Conservation (phyloP, 2,888 invertebrate genomes). For the Shargacucullia verbasci region DNA sequence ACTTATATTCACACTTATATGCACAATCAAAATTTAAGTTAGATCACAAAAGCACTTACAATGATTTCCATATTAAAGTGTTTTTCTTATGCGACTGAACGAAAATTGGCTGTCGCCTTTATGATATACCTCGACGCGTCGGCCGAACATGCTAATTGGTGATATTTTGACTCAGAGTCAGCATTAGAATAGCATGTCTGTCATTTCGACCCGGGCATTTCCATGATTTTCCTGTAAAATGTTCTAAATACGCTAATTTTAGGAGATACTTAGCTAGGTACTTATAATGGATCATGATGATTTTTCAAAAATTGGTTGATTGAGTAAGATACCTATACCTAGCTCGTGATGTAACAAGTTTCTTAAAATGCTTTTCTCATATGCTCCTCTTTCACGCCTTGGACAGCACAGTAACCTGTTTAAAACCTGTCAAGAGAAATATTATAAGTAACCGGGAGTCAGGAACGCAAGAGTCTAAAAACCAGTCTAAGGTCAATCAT, state of each 20-base stretch:
- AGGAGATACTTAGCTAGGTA: not conserved
- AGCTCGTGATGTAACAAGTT: too few species aligned
- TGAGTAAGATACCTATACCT: too few species aligned
- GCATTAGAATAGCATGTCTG: conserved; percentile 7
- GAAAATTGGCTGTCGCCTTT: conserved; percentile 34
- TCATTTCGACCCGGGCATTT: conserved; percentile 22
- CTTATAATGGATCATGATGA: not conserved
- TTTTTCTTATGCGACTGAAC: conserved; percentile 50
- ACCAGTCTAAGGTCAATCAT: too few species aligned
- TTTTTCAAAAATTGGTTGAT: not conserved
- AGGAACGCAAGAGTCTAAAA: too few species aligned
- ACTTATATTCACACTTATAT: too few species aligned
- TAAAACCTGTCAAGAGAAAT: too few species aligned
- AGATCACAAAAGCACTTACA: conserved; percentile 57
- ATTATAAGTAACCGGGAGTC: too few species aligned
- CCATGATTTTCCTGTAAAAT: conserved; percentile 18
- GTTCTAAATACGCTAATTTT: conserved; percentile 41
- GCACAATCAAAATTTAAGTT: conserved; percentile 1
- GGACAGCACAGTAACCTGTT: too few species aligned
- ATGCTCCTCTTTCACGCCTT: too few species aligned
- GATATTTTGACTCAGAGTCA: conserved; percentile 31
- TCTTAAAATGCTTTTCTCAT: too few species aligned
- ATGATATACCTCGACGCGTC: conserved; percentile 42
- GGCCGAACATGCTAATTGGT: conserved; percentile 62
- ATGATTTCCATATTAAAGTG: conserved; percentile 57